Conservation (phyloP, 2,888 invertebrate genomes). For the Oscheius myriophilus region DNA sequence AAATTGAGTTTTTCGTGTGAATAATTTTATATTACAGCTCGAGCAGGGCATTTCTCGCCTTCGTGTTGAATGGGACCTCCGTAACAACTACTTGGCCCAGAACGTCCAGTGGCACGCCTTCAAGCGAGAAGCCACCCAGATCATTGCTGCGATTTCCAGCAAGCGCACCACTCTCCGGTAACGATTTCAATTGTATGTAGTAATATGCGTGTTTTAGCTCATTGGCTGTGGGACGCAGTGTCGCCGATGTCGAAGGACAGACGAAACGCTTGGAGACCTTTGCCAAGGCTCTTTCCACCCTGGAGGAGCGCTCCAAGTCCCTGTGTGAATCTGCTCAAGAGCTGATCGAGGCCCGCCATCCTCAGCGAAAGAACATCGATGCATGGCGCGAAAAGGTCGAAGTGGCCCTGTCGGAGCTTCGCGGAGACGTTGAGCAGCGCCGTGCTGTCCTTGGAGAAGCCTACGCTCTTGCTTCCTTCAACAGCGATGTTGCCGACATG, state of each 20-base stretch:
- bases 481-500: slow-evolving; percentile 82
- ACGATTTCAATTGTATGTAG: background rate
- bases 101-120: slow-evolving; percentile 92
- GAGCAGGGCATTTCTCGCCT: slow-evolving; percentile 79
- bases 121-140: slow-evolving; percentile 89
- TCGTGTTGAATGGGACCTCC: slow-evolving; percentile 86
- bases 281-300: slow-evolving; percentile 82
- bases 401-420: slow-evolving; percentile 70
- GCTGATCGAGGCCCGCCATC: slow-evolving; percentile 88
- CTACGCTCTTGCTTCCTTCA: slow-evolving; percentile 87
- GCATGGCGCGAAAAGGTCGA: slow-evolving; percentile 54
- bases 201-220: slow-evolving; percentile 27
- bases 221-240: slow-evolving; percentile 53
- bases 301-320: slow-evolving; percentile 59
- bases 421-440: slow-evolving; percentile 79
- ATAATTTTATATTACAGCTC: slow-evolving; percentile 74
- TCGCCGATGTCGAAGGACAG: slow-evolving; percentile 80
- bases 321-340: slow-evolving; percentile 71
- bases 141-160: slow-evolving; percentile 86
- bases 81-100: slow-evolving; percentile 83
- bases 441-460: slow-evolving; percentile 81
- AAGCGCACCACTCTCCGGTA: slow-evolving; percentile 78
- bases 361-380: slow-evolving; percentile 72
- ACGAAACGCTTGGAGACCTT: slow-evolving; percentile 94
- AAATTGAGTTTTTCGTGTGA: background rate